These are phyloP conservation scores for Drosophila cardini DNA, from an alignment of 1,140 invertebrate genomes.

Conservation along the genomic window DNA sequence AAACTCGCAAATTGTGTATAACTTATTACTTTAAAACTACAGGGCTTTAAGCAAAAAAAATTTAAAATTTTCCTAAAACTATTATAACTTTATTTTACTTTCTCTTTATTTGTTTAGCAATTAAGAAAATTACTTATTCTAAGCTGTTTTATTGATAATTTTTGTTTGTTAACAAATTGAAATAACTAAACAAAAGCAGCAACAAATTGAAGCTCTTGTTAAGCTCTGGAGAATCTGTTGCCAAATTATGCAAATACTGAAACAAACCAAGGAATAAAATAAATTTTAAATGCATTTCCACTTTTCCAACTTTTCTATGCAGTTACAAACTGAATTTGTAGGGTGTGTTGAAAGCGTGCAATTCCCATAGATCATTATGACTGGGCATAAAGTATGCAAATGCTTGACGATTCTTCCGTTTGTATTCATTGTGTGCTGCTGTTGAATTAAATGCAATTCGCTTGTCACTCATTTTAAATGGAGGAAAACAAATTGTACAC, in stretches of 20 bases:
- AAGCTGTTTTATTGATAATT: no score
- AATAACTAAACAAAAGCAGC: no score
- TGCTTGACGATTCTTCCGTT: slow-evolving; percentile 41
- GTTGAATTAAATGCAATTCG: slow-evolving; percentile 61
- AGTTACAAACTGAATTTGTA: slow-evolving; percentile 1
- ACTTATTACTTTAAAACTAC: no score
- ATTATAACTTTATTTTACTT: no score
- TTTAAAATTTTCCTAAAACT: no score
- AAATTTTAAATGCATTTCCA: neutral
- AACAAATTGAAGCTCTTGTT: no score
- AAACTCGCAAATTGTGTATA: no score
- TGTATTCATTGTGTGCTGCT: slow-evolving; percentile 24
- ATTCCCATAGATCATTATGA: slow-evolving; percentile 58
- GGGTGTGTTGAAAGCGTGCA: slow-evolving; percentile 27
- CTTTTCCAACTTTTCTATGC: slow-evolving; percentile 10
- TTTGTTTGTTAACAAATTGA: no score
- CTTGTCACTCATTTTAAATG: slow-evolving; percentile 75
- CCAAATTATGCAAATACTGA: neutral
- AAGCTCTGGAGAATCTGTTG: no score
- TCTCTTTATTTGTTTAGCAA: no score
- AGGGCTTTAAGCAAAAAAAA: no score
- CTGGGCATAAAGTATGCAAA: slow-evolving; percentile 61
- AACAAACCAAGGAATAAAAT: neutral
- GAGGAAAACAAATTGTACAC: slow-evolving; percentile 63
- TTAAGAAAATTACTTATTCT: no score